These are phyloP conservation scores for Xestia sexstrigata DNA, from an alignment of 2,888 invertebrate genomes.

Conservation along the genomic window DNA sequence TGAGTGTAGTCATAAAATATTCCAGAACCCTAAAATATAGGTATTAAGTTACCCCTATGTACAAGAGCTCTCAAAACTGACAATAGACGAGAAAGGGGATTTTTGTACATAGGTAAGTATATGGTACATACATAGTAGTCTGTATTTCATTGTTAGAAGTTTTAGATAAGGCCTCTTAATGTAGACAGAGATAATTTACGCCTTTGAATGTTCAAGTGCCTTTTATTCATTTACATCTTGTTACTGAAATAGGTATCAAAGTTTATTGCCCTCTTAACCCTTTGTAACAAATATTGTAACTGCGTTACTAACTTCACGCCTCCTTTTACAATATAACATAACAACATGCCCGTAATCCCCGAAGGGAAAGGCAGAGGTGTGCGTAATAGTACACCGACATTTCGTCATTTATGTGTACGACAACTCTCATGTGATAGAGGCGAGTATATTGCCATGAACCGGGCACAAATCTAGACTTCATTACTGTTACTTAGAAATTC, in stretches of 20 bases:
- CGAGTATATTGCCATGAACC: not conserved
- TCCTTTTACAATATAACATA: not conserved
- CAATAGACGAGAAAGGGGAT: slow-evolving; percentile 1
- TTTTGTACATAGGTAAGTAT: not conserved
- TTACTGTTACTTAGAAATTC: not conserved
- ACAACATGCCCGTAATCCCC: too few species aligned
- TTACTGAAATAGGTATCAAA: not conserved
- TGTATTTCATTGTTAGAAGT: slow-evolving; percentile 8
- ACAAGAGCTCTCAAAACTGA: slow-evolving; percentile 2
- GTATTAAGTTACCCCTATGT: not conserved
- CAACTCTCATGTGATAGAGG: not conserved
- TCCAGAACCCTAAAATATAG: not conserved
- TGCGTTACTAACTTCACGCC: not conserved
- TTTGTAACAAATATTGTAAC: not conserved
- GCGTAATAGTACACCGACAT: too few species aligned
- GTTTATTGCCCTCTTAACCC: not conserved
- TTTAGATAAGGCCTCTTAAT: not conserved
- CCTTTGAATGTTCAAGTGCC: not conserved
- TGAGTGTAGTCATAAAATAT: slow-evolving; percentile 1
- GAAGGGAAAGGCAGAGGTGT: not conserved
- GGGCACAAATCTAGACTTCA: not conserved
- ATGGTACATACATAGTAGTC: not conserved
- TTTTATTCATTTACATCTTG: slow-evolving; percentile 6
- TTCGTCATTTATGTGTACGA: not conserved
- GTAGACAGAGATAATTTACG: slow-evolving; percentile 4